phyloP scores from a whole-genome alignment of 2,113 vertebrate genomes.

The Salvelinus fontinalis region DNA sequence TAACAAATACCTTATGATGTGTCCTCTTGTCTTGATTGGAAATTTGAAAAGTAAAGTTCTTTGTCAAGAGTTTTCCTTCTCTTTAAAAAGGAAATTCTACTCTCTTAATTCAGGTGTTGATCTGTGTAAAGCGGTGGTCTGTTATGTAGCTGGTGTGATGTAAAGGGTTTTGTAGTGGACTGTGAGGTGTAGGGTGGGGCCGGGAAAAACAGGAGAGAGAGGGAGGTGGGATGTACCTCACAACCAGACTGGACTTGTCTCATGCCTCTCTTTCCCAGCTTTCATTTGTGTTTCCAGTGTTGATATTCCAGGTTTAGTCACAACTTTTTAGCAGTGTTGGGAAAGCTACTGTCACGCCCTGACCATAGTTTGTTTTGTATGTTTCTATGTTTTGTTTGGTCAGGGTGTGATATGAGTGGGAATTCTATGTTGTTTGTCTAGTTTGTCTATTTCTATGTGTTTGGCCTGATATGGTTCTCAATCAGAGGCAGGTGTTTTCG shows the following conservation, averaged over 20 bases:
- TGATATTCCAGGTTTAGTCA: background rate
- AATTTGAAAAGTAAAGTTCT: constrained; percentile 5
- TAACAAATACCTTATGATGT: constrained; percentile 39
- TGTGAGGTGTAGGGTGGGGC: constrained; percentile 54
- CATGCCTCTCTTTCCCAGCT: constrained; percentile 9
- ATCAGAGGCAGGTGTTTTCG: too few species aligned
- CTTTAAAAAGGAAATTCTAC: background rate
- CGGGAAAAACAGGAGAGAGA: background rate
- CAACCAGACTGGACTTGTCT: constrained; percentile 65
- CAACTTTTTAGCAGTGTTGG: background rate
- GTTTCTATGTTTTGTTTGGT: too few species aligned
- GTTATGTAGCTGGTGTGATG: background rate
- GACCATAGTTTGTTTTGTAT: too few species aligned
- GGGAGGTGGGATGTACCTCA: constrained; percentile 24
- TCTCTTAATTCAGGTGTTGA: background rate
- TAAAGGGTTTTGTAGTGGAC: constrained; percentile 62
- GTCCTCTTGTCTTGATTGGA: constrained; percentile 2
- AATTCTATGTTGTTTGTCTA: too few species aligned
- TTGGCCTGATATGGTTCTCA: too few species aligned
- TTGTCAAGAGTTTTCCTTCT: background rate
- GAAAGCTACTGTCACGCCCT: background rate
- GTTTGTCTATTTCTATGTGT: too few species aligned
- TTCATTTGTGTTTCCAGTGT: background rate
- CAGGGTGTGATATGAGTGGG: too few species aligned
- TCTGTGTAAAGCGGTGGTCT: constrained; percentile 1